These are phyloP conservation scores for Baronia brevicornis DNA, from an alignment of 2,888 invertebrate species.

Conservation along the genomic window DNA sequence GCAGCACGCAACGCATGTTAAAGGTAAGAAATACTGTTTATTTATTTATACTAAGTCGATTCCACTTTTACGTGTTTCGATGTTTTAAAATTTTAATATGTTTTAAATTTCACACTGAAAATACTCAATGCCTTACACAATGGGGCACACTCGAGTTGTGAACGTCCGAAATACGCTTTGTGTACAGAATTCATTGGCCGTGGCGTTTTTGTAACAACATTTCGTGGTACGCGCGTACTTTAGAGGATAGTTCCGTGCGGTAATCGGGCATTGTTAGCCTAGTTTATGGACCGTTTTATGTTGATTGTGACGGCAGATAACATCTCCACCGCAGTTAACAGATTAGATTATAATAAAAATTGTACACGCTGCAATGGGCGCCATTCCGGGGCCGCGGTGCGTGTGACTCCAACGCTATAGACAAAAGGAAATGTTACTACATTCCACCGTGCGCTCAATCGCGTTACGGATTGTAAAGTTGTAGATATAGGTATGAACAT, in stretches of 20 bases:
- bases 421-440: conserved; percentile 8
- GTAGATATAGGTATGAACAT: conserved; percentile 5
- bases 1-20: too few relatives aligned
- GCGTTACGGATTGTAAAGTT: conserved; percentile 7
- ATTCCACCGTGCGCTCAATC: neutral
- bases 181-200: conserved; percentile 29
- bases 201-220: conserved; percentile 18
- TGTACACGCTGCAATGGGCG: conserved; percentile 4
- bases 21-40: too few relatives aligned
- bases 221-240: conserved; percentile 13
- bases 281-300: conserved; percentile 8
- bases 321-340: conserved; percentile 10
- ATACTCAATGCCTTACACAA: conserved; percentile 14
- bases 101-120: too few relatives aligned
- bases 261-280: conserved; percentile 27
- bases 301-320: conserved; percentile 10
- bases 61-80: too few relatives aligned
- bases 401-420: conserved; percentile 8
- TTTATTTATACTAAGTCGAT: too few relatives aligned
- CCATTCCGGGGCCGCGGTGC: conserved; percentile 4
- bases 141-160: conserved; percentile 3
- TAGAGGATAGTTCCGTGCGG: conserved; percentile 23
- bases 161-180: conserved; percentile 23
- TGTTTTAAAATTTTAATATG: too few relatives aligned
- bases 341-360: conserved; percentile 13